phyloP scores from a whole-genome alignment of 2,888 invertebrate genomes.

The Macrosoma leucophasiata region DNA sequence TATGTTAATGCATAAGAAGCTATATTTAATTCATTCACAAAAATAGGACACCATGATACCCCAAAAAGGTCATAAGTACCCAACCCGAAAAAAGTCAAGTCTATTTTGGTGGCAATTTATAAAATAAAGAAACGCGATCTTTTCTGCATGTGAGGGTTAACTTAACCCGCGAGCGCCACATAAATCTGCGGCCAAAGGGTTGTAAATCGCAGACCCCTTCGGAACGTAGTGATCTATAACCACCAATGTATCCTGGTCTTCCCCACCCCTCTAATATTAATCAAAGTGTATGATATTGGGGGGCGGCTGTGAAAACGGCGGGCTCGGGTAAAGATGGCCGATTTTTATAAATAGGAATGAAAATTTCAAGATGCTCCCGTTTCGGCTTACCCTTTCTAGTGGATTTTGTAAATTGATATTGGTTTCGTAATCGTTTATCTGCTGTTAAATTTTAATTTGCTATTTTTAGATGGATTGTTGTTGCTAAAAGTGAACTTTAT shows the following conservation, averaged over 20 bases:
- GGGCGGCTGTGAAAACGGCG: constrained; percentile 8
- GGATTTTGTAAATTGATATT: constrained; percentile 63
- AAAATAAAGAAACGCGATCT: constrained; percentile 62
- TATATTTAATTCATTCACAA: no score
- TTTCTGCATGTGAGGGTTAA: constrained; percentile 47
- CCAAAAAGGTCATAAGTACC: no score
- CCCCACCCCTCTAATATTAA: constrained; percentile 9
- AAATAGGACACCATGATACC: no score
- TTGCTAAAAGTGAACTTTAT: no score
- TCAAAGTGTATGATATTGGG: constrained; percentile 10
- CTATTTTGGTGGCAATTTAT: constrained; percentile 62
- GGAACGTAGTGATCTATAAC: constrained; percentile 49
- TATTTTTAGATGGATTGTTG: no score
- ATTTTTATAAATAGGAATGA: constrained; percentile 57
- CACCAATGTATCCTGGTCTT: constrained; percentile 12
- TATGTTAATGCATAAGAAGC: no score
- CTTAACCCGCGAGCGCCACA: constrained; percentile 56
- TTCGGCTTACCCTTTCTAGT: constrained; percentile 59
- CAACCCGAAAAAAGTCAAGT: constrained; percentile 31
- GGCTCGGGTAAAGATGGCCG: constrained; percentile 37
- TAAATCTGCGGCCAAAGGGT: constrained; percentile 70
- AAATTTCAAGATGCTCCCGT: constrained; percentile 61
- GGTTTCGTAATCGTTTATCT: constrained; percentile 43
- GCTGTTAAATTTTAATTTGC: constrained; percentile 45
- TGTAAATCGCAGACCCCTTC: constrained; percentile 64